Base-by-base conservation (phyloP, 1,140 invertebrate species). In the Drosophila persimilis region DNA sequence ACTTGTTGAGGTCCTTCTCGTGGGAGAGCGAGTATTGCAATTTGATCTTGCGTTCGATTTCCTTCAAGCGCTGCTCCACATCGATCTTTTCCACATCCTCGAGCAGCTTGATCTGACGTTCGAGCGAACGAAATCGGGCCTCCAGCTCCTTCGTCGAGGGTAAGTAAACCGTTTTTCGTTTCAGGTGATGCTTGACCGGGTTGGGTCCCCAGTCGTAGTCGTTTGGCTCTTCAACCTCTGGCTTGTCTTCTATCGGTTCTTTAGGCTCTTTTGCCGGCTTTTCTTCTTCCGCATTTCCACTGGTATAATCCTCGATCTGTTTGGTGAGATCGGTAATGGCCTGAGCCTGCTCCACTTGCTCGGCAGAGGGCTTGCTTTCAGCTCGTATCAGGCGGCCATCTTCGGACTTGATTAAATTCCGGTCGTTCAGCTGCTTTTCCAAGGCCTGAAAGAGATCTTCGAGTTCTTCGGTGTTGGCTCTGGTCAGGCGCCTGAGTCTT, bases 41-140 rank as follows among this genome's bases (percentile, higher is more conserved):
- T 24, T 90, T 90, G 15, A 90, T 90, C 69, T 90, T 90, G 2
- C 89, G 61, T 20, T 90, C 89, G 22, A 90, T 90, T 60, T 90
- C 89, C 17, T 22, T 63, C 4, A 90, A 46, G 3, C 89, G 65
- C 41, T 90, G 81, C 58, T 90, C 89, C 9, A 90, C 89, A 73
- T 90, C 89, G 15, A 90, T 90, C 22, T 90, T 90, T 20, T 90
- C 89, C 9, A 90, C 89, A 70, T 90, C 89, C 53, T 90, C 89
- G 0, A 90, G 80, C 3, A 90, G 60, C 44, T 88, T 90, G 1
- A 90, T 90, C 53, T 90, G 89, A 1, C 89, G 72, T 48, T 90
- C 89, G 2, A 90, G 29, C 4, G 89, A 90, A 1, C 89, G 76
- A 39, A 90, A 90, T 2, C 89, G 85, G 1, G 89, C 77, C 48